Evolutionary conservation across 2,113 vertebrate genomes (phyloP).

Genomic region (Oophaga pumilio): DNA sequence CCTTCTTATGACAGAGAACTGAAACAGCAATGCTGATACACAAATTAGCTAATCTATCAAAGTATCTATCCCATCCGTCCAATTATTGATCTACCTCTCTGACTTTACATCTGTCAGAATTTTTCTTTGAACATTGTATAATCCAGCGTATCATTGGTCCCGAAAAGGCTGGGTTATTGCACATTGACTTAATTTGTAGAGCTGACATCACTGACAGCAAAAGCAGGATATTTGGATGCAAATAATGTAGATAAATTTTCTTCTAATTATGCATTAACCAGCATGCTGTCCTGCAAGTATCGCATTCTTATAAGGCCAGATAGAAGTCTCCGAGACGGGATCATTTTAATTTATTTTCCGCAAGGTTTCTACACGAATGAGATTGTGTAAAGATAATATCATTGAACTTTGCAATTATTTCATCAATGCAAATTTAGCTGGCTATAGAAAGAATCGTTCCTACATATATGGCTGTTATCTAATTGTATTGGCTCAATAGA

Average conservation of each 20-base stretch:
- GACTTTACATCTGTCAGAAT: background rate
- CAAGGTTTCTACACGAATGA: background rate
- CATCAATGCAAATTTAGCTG: background rate
- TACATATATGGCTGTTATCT: too few species aligned
- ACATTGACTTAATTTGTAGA: background rate
- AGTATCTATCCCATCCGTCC: background rate
- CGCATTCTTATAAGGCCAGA: background rate
- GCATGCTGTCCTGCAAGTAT: background rate
- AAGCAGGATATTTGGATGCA: background rate
- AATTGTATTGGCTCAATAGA: too few species aligned
- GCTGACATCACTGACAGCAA: background rate
- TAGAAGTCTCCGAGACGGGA: background rate
- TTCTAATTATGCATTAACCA: background rate
- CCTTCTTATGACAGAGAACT: background rate
- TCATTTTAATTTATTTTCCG: background rate
- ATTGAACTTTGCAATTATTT: constrained; percentile 12
- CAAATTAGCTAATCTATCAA: too few species aligned
- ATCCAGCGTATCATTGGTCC: background rate
- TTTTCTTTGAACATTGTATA: background rate
- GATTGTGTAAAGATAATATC: background rate
- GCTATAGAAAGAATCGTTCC: background rate
- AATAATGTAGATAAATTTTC: background rate
- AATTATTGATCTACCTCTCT: background rate
- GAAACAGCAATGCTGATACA: background rate
- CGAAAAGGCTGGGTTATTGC: background rate